Percentiles rank a stretch among this genome's conserved stretches.
Evolutionary conservation across 2,888 invertebrate genomes (phyloP).

Genomic region (Saturnia japonica): DNA sequence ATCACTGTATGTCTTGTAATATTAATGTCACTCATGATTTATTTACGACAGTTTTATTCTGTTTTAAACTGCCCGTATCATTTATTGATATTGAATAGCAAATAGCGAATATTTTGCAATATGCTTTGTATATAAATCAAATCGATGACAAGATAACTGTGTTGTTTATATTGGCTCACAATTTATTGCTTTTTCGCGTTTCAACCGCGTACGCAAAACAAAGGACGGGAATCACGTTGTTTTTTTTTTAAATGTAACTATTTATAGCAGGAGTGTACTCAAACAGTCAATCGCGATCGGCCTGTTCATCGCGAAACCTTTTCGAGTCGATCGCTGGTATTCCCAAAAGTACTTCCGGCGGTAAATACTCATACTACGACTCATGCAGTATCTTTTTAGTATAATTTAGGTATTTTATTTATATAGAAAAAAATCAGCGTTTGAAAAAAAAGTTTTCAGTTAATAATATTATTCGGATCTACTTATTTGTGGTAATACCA

Average conservation of each 20-base stretch:
- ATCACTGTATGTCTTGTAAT: neutral
- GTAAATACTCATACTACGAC: no score
- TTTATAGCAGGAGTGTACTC: no score
- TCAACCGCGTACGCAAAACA: neutral
- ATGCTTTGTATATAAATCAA: conserved; percentile 39
- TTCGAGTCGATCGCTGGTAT: no score
- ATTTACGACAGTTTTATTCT: neutral
- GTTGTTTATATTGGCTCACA: conserved; percentile 36
- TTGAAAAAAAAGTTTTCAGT: no score
- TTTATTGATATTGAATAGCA: neutral
- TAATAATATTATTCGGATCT: no score
- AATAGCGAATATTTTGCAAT: neutral
- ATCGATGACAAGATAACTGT: conserved; percentile 37
- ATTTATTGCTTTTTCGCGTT: conserved; percentile 41
- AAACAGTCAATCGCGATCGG: no score
- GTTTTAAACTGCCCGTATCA: neutral
- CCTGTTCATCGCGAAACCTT: no score
- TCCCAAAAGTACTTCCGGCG: no score
- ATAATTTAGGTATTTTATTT: no score
- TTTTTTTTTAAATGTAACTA: neutral
- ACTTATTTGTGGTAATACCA: no score
- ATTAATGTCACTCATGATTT: neutral
- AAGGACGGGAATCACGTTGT: neutral
- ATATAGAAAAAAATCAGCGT: no score
- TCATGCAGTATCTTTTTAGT: no score